Conservation (phyloP, 2,888 invertebrate species). For the Dynastes maya region DNA sequence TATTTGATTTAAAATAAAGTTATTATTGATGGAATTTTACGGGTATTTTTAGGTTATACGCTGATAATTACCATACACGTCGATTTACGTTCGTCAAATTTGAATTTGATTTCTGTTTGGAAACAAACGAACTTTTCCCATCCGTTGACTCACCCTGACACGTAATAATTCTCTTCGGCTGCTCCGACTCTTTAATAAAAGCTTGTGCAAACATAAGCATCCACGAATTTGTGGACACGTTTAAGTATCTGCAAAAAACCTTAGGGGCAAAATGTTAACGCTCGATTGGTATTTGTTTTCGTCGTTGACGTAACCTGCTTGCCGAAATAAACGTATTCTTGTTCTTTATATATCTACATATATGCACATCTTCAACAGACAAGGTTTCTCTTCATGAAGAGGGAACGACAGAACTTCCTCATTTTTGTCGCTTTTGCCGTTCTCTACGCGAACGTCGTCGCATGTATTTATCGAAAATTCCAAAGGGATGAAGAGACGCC, state of each 20-base stretch:
- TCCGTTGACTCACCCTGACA: no score
- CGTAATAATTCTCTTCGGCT: no score
- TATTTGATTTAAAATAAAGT: no score
- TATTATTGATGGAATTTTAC: no score
- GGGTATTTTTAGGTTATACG: no score
- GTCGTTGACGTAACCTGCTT: constrained; percentile 25
- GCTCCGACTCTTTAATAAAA: no score
- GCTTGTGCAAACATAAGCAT: not conserved
- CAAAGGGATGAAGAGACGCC: constrained; percentile 37
- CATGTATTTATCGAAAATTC: constrained; percentile 40
- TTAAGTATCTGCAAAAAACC: not conserved
- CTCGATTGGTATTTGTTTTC: constrained; percentile 33
- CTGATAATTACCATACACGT: no score
- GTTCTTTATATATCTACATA: constrained; percentile 8
- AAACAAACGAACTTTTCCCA: no score
- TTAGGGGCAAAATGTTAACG: not conserved
- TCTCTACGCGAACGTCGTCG: constrained; percentile 14
- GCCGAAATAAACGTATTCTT: constrained; percentile 34
- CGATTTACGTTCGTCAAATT: no score
- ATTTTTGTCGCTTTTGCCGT: constrained; percentile 18
- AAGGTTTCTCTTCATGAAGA: constrained; percentile 13
- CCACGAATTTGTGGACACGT: not conserved
- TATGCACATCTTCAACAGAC: constrained; percentile 12
- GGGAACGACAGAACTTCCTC: constrained; percentile 13
- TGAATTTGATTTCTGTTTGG: no score